phyloP scores from a whole-genome alignment of 1,140 invertebrate genomes.

The Drosophila paulistorum region DNA sequence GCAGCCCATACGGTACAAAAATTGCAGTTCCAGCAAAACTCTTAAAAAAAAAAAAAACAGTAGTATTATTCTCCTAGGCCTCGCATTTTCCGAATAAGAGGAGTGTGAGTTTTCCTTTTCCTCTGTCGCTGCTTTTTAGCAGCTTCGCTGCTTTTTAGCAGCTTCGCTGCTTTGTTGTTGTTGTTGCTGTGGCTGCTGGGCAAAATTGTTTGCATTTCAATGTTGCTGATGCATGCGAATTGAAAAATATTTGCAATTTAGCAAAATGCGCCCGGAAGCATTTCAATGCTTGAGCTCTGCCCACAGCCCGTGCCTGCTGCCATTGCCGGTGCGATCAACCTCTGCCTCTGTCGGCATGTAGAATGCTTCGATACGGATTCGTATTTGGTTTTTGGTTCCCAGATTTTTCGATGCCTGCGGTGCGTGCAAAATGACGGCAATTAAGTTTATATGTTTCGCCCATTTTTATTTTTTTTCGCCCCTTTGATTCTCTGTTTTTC shows the following conservation, averaged over 20 bases:
- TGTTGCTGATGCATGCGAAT: constrained; percentile 78
- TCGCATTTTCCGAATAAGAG: constrained; percentile 1
- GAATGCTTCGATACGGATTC: constrained; percentile 38
- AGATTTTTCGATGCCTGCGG: constrained; percentile 36
- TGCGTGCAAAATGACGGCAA: constrained; percentile 74
- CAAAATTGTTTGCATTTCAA: constrained; percentile 76
- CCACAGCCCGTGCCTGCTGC: background rate
- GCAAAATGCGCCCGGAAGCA: constrained; percentile 76
- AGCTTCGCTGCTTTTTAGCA: background rate
- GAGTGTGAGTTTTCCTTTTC: constrained; percentile 7
- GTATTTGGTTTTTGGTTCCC: constrained; percentile 44
- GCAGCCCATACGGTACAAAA: constrained; percentile 49
- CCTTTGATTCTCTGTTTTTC: background rate
- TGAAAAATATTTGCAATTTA: constrained; percentile 81
- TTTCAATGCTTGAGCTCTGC: constrained; percentile 52
- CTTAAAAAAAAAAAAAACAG: constrained; percentile 2
- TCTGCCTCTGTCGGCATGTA: background rate
- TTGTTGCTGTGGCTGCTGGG: constrained; percentile 60
- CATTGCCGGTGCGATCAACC: background rate
- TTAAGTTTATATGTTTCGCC: constrained; percentile 45
- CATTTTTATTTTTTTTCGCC: constrained; percentile 2
- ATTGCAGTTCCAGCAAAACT: constrained; percentile 41
- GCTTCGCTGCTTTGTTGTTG: background rate
- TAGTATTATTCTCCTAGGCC: constrained; percentile 9
- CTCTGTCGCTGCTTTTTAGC: constrained; percentile 1